Conservation (phyloP, 2,797 vertebrate species). For the Arnoldichthys spilopterus region DNA sequence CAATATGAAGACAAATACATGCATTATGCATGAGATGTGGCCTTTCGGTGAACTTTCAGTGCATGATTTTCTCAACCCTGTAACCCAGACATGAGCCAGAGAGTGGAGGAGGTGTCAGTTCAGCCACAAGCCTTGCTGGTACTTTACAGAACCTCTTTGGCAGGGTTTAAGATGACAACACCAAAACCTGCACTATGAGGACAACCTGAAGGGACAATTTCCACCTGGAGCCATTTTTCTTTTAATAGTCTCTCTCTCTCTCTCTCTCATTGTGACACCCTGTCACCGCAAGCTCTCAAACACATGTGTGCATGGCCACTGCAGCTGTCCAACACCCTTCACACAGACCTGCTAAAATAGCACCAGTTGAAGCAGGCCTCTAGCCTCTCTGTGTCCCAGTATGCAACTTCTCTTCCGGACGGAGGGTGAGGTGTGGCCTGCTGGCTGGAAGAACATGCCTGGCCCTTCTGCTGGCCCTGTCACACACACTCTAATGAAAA, state of each 20-base stretch:
- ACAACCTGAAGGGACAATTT: constrained; percentile 39
- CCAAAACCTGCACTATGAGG: not conserved
- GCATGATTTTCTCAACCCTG: not conserved
- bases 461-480: constrained; percentile 45
- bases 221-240: constrained; percentile 47
- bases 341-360: constrained; percentile 55
- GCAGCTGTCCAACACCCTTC: constrained; percentile 68
- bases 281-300: constrained; percentile 69
- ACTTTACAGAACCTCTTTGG: no score
- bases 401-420: constrained; percentile 30
- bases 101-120: constrained; percentile 10
- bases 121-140: constrained; percentile 9
- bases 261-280: constrained; percentile 63
- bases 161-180: constrained; percentile 7
- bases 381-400: constrained; percentile 56
- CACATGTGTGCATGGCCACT: constrained; percentile 70
- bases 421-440: constrained; percentile 40
- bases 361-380: constrained; percentile 51
- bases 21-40: not conserved
- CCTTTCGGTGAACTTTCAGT: not conserved
- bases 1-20: not conserved
- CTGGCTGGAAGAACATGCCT: constrained; percentile 36
- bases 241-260: constrained; percentile 34
- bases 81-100: not conserved
- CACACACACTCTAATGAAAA: constrained; percentile 65